Conservation (phyloP, 1,140 invertebrate species). For the Drosophila truncata region DNA sequence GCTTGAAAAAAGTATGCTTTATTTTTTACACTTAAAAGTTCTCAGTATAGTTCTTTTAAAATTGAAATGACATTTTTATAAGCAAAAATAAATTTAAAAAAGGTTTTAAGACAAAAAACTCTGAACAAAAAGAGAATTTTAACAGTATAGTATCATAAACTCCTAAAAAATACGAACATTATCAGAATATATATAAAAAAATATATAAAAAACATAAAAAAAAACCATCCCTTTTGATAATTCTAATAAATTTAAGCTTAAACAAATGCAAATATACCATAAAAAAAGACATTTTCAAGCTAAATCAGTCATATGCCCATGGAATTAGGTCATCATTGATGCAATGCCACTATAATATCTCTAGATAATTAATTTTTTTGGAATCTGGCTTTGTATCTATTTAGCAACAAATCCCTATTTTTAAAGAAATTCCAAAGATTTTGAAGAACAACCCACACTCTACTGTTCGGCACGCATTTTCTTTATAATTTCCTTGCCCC, state of each 20-base stretch:
- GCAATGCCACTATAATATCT: neutral
- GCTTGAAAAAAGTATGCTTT: neutral
- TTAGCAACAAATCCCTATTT: neutral
- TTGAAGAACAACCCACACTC: slow-evolving; percentile 8
- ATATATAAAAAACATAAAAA: neutral
- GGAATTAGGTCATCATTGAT: neutral
- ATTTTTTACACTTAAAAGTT: neutral
- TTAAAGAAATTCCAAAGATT: neutral
- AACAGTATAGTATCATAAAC: neutral
- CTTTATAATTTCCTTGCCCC: slow-evolving; percentile 28
- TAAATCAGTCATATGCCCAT: neutral
- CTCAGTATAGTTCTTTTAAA: neutral
- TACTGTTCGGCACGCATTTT: slow-evolving; percentile 45
- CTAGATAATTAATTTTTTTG: neutral
- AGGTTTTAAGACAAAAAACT: neutral
- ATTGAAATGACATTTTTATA: neutral
- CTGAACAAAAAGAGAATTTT: neutral
- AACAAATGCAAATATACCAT: neutral
- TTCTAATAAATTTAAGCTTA: neutral
- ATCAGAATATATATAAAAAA: too few species aligned
- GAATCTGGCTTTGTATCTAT: neutral
- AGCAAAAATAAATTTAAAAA: neutral
- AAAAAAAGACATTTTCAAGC: neutral
- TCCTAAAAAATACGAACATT: neutral
- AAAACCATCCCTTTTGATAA: neutral